Percentiles rank a stretch among this genome's conserved stretches.
Conservation (phyloP, 2,113 vertebrate species). For the Macrotus californicus region DNA sequence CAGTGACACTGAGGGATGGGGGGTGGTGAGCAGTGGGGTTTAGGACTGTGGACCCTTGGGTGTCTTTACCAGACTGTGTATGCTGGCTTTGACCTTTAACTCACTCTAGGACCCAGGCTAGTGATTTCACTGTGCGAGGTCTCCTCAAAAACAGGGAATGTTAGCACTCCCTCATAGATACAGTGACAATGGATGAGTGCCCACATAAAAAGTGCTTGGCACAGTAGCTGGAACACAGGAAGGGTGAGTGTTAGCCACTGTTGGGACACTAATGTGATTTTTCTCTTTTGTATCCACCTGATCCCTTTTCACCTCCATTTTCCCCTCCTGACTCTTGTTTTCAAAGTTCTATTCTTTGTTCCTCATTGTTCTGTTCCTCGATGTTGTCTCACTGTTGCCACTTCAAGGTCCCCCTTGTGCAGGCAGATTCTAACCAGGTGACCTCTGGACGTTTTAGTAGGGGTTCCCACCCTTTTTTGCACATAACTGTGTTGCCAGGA, state of each 20-base stretch:
- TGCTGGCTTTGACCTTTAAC: not conserved
- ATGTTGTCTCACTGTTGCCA: not conserved
- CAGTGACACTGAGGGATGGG: not conserved
- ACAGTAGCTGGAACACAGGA: not conserved
- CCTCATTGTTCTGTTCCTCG: not conserved
- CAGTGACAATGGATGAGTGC: not conserved
- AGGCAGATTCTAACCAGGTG: not conserved
- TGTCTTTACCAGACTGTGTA: not conserved
- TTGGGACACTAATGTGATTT: not conserved
- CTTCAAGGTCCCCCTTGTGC: not conserved
- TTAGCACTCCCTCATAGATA: not conserved
- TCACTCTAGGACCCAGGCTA: not conserved
- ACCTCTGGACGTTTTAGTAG: not conserved
- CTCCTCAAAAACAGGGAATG: not conserved
- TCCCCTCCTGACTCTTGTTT: not conserved
- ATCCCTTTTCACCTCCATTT: not conserved
- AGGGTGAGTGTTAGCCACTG: not conserved
- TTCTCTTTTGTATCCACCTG: rapidly evolving
- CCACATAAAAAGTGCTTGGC: too few species aligned
- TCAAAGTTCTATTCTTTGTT: not conserved
- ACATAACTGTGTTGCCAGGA: not conserved
- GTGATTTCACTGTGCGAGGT: not conserved
- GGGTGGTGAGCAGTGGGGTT: not conserved
- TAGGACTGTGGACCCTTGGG: not conserved
- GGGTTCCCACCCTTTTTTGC: not conserved